A percentile compares a stretch with the other conserved stretches of the same genome.
Conservation (phyloP, 1,140 invertebrate species). For the Odontomachus brunneus region DNA sequence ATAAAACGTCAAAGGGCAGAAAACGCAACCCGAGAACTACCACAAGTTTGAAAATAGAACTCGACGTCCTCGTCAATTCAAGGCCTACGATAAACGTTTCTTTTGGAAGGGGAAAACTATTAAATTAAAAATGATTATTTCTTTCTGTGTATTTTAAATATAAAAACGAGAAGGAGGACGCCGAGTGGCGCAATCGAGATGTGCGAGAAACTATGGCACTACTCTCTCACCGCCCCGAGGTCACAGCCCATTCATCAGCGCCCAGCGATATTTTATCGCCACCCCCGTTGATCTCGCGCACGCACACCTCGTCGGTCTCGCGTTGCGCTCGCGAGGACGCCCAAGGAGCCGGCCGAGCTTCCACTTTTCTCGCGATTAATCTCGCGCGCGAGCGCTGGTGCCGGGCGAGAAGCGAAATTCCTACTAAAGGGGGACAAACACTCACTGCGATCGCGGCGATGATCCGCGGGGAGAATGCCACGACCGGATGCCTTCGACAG, state of each 20-base stretch:
- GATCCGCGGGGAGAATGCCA: constrained; percentile 79
- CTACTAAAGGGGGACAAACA: constrained; percentile 67
- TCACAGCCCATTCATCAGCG: constrained; percentile 18
- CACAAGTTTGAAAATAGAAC: not conserved
- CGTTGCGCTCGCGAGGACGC: not conserved
- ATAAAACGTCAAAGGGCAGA: not conserved
- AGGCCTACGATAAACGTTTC: no score
- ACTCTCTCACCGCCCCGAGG: not conserved
- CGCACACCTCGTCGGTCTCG: constrained; percentile 30
- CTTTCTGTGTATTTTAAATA: no score
- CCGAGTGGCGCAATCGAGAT: constrained; percentile 8
- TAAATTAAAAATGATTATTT: no score
- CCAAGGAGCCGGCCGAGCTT: not conserved
- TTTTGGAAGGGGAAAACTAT: no score
- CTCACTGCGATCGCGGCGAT: constrained; percentile 78
- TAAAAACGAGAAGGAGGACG: not conserved
- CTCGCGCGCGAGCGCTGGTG: not conserved
- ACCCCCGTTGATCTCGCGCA: not conserved
- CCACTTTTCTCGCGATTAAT: constrained; percentile 11
- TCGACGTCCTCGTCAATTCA: no score
- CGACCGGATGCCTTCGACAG: constrained; percentile 84
- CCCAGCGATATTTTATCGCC: not conserved
- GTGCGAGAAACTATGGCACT: constrained; percentile 2
- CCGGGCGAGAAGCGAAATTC: constrained; percentile 26
- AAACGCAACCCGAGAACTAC: not conserved